These are phyloP conservation scores for Clarias pachynema DNA, from an alignment of 2,797 vertebrate species.

Conservation along the genomic window DNA sequence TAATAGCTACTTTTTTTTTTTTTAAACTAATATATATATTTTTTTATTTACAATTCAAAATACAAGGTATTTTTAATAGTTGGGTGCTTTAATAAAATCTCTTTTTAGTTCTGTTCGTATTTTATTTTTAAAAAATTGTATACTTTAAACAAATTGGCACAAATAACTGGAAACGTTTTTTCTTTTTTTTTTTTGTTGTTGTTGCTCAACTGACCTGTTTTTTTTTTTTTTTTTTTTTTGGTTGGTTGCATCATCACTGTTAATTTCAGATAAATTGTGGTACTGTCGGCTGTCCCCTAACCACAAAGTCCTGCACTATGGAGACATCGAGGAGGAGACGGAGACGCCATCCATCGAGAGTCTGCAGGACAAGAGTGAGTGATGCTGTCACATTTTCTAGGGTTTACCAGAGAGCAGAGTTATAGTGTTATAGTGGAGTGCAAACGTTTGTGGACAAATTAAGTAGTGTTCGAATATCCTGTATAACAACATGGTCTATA, in stretches of 20 bases:
- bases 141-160: background rate
- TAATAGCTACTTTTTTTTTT: background rate
- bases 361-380: constrained; percentile 90
- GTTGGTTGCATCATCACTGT: background rate
- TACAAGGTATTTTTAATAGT: too few species aligned
- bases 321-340: constrained; percentile 85
- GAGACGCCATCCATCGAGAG: constrained; percentile 81
- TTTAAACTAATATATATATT: too few species aligned
- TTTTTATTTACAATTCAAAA: too few species aligned
- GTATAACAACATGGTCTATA: background rate
- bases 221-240: too few species aligned
- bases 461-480: background rate
- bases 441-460: background rate
- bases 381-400: background rate
- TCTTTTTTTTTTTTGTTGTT: background rate
- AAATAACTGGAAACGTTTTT: background rate
- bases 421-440: background rate
- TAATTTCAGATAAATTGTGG: constrained; percentile 90
- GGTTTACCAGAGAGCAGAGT: background rate
- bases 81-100: background rate
- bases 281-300: constrained; percentile 96
- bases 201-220: background rate
- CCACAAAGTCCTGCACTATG: constrained; percentile 95
- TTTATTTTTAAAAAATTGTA: background rate
- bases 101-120: background rate